phyloP scores from a whole-genome alignment of 2,888 invertebrate species.

The Torymus tubicola region DNA sequence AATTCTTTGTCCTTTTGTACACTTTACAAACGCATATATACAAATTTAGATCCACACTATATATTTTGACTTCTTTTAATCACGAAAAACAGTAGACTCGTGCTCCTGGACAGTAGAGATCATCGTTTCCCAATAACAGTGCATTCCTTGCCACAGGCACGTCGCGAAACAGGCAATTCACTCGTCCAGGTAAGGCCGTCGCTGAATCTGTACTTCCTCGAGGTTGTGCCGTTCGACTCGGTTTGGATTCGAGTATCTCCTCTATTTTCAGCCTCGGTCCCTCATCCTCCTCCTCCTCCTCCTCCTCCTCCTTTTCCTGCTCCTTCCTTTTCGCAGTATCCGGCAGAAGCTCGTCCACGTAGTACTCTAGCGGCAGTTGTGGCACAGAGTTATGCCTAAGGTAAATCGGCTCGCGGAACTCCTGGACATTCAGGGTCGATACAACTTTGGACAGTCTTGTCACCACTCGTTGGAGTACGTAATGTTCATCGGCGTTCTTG shows the following conservation, averaged over 20 bases:
- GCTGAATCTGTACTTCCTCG: not conserved
- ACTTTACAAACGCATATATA: too few relatives aligned
- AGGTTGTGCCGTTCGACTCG: not conserved
- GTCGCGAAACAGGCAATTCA: conserved; percentile 15
- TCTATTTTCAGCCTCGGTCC: conserved; percentile 19
- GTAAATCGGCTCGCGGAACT: conserved; percentile 66
- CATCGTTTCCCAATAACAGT: conserved; percentile 24
- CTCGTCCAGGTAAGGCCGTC: conserved; percentile 4
- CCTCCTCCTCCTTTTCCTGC: not conserved
- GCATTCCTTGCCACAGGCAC: conserved; percentile 4
- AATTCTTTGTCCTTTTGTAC: too few relatives aligned
- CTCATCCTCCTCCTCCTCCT: not conserved
- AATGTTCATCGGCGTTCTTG: conserved; percentile 81
- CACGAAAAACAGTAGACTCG: not conserved
- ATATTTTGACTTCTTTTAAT: not conserved
- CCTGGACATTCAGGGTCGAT: conserved; percentile 79
- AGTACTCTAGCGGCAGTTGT: conserved; percentile 62
- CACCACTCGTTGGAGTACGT: conserved; percentile 80
- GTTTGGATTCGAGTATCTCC: conserved; percentile 11
- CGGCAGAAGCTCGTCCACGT: conserved; percentile 65
- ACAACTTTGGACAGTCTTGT: conserved; percentile 79
- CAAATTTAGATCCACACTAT: too few relatives aligned
- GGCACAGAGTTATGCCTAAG: not conserved
- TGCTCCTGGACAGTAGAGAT: not conserved
- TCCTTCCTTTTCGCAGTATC: not conserved